phyloP scores from a whole-genome alignment of 2,797 vertebrate genomes.

The Euthynnus affinis region DNA sequence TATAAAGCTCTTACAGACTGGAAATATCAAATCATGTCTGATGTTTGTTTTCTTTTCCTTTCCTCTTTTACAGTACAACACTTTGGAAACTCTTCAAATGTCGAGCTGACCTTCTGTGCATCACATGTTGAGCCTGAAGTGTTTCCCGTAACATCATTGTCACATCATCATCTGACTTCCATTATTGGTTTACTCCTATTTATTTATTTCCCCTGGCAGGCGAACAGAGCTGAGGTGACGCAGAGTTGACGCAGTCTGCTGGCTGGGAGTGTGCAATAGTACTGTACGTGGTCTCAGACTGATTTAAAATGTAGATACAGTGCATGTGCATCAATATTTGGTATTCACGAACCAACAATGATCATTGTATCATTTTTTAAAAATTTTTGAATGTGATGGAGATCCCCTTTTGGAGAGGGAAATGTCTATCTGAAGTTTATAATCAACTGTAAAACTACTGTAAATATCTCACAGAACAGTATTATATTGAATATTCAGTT shows the following conservation, averaged over 20 bases:
- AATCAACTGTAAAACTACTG: background rate
- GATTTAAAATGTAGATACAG: constrained; percentile 4
- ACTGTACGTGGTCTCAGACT: background rate
- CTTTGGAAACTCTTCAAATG: constrained; percentile 7
- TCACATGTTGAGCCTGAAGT: constrained; percentile 60
- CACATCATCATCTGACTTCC: constrained; percentile 76
- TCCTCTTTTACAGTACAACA: background rate
- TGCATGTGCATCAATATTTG: background rate
- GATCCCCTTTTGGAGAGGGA: background rate
- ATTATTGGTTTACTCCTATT: constrained; percentile 74
- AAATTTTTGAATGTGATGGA: background rate
- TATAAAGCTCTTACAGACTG: background rate
- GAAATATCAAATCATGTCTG: background rate
- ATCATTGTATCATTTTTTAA: background rate
- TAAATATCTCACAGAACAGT: too few species aligned
- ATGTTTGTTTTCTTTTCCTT: constrained; percentile 2
- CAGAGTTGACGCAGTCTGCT: constrained; percentile 31
- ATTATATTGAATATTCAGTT: background rate
- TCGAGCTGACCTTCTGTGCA: constrained; percentile 38
- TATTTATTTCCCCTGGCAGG: constrained; percentile 72
- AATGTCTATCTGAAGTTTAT: background rate
- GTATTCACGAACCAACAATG: background rate
- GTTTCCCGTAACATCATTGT: constrained; percentile 68
- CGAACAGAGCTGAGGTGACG: constrained; percentile 63
- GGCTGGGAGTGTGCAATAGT: constrained; percentile 43